These are phyloP conservation scores for Struthidea cinerea DNA, from an alignment of 2,113 vertebrate species.

Conservation along the genomic window DNA sequence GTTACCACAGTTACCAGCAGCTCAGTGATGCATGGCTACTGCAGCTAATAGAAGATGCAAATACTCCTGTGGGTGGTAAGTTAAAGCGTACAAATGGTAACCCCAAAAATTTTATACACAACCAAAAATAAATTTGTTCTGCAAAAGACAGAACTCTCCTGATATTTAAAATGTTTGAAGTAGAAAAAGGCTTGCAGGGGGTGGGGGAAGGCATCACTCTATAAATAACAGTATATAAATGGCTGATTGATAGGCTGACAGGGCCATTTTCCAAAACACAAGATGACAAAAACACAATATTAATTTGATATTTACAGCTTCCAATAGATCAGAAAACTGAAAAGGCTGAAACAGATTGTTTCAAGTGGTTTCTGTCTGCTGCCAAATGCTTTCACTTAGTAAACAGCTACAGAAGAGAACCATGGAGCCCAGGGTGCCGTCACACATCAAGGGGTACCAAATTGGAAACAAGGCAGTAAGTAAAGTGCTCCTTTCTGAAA, in stretches of 20 bases:
- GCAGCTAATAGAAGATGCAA: background rate
- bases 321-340: background rate
- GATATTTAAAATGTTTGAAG: background rate
- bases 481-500: background rate
- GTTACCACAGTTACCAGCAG: background rate
- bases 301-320: slow-evolving; percentile 17
- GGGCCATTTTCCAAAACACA: background rate
- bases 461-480: background rate
- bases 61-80: background rate
- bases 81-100: background rate
- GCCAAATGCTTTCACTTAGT: background rate
- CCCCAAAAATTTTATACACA: background rate
- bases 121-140: background rate
- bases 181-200: background rate
- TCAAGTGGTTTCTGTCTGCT: background rate
- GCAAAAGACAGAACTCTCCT: background rate
- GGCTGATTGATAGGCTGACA: background rate
- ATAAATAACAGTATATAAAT: background rate
- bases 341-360: background rate
- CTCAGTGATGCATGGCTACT: background rate
- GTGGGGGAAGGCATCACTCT: background rate
- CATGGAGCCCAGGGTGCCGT: background rate
- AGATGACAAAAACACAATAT: background rate
- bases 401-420: slow-evolving; percentile 7
- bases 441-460: background rate